Percentiles rank a stretch among this genome's conserved stretches.
These are phyloP conservation scores for Oceanodroma leucorhoa DNA, from an alignment of 2,797 vertebrate genomes.

Conservation along the genomic window DNA sequence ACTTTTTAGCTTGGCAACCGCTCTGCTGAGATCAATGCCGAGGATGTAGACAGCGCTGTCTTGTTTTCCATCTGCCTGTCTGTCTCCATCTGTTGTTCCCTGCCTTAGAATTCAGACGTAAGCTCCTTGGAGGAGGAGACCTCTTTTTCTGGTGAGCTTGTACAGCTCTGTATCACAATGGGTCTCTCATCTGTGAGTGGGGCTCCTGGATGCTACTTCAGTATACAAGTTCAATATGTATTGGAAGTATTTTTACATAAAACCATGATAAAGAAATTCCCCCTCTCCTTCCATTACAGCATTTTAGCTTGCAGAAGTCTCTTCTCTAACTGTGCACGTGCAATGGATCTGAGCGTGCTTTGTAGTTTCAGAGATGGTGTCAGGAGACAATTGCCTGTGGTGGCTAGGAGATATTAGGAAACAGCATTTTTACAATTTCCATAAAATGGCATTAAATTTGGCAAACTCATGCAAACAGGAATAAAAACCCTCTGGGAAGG, in stretches of 20 bases:
- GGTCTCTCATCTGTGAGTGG: neutral
- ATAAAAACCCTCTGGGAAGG: slow-evolving; percentile 41
- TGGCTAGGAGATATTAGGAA: neutral
- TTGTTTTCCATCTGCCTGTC: slow-evolving; percentile 61
- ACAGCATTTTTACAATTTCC: slow-evolving; percentile 30
- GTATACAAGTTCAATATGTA: neutral
- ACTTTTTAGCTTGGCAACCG: slow-evolving; percentile 23
- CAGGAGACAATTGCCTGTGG: slow-evolving; percentile 6
- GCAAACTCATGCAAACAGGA: slow-evolving; percentile 28
- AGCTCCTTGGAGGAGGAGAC: slow-evolving; percentile 24
- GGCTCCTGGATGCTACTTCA: neutral
- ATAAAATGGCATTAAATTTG: slow-evolving; percentile 45
- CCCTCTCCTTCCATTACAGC: neutral
- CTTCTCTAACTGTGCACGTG: neutral
- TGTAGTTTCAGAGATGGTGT: slow-evolving; percentile 7
- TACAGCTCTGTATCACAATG: neutral
- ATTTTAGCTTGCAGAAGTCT: neutral
- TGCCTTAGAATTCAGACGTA: slow-evolving; percentile 26
- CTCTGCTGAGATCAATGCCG: slow-evolving; percentile 19
- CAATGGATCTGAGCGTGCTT: neutral
- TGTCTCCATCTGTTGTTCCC: slow-evolving; percentile 63
- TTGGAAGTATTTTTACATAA: neutral
- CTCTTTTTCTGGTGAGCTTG: neutral
- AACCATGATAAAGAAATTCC: neutral
- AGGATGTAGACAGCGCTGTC: slow-evolving; percentile 48